These are phyloP conservation scores for Drosophila gunungcola DNA, from an alignment of 1,140 invertebrate species.

Conservation along the genomic window DNA sequence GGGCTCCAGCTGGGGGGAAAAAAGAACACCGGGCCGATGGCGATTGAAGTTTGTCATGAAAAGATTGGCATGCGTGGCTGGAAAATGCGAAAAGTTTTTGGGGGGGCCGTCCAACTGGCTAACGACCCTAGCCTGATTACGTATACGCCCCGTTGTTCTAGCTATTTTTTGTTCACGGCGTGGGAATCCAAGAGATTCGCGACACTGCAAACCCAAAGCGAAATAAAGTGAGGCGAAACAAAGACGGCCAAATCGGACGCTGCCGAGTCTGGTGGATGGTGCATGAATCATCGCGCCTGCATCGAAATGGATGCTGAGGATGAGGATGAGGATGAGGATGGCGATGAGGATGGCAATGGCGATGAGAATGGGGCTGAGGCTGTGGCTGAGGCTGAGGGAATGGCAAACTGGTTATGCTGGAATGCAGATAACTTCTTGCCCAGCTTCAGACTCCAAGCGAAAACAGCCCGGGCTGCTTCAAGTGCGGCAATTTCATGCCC, in stretches of 20 bases:
- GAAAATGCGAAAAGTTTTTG: slow-evolving; percentile 60
- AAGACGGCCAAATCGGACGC: slow-evolving; percentile 65
- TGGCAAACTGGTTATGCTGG: slow-evolving; percentile 60
- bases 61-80: slow-evolving; percentile 59
- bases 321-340: background rate
- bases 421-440: slow-evolving; percentile 72
- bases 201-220: slow-evolving; percentile 30
- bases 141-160: slow-evolving; percentile 68
- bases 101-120: slow-evolving; percentile 52
- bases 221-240: slow-evolving; percentile 29
- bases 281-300: slow-evolving; percentile 74
- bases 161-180: slow-evolving; percentile 6
- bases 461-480: slow-evolving; percentile 34
- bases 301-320: slow-evolving; percentile 22
- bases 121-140: slow-evolving; percentile 75
- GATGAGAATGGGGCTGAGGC: slow-evolving; percentile 5
- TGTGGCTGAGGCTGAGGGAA: too few species aligned
- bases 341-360: background rate
- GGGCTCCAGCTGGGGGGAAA: slow-evolving; percentile 7
- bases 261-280: slow-evolving; percentile 66
- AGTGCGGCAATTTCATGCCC: slow-evolving; percentile 64
- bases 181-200: slow-evolving; percentile 53
- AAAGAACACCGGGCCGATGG: slow-evolving; percentile 23
- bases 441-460: slow-evolving; percentile 19
- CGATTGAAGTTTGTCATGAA: slow-evolving; percentile 57